These are phyloP conservation scores for Empis stercorea DNA, from an alignment of 2,888 invertebrate genomes.

Conservation along the genomic window DNA sequence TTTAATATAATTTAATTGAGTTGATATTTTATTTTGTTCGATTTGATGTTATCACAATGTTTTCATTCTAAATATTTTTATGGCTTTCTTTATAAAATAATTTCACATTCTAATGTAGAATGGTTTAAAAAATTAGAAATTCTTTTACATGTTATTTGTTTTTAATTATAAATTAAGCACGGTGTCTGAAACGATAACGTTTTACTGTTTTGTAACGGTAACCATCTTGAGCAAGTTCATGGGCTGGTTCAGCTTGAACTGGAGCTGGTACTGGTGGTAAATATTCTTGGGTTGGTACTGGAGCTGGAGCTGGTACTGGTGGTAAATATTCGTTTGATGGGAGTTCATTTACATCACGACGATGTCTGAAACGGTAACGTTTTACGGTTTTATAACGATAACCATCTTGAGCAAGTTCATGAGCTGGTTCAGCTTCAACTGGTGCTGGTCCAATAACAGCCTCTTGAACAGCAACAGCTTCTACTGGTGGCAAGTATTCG, in stretches of 20 bases:
- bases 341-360: slow-evolving; percentile 23
- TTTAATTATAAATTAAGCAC: neutral
- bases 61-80: neutral
- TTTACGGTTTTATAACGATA: slow-evolving; percentile 22
- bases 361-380: slow-evolving; percentile 20
- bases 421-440: slow-evolving; percentile 7
- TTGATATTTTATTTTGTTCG: no score
- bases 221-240: slow-evolving; percentile 13
- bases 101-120: neutral
- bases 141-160: no score
- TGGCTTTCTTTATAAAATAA: neutral
- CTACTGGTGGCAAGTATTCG: slow-evolving; percentile 22
- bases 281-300: slow-evolving; percentile 16
- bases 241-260: slow-evolving; percentile 8
- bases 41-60: no score
- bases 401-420: slow-evolving; percentile 19
- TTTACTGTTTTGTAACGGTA: slow-evolving; percentile 16
- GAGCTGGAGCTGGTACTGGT: slow-evolving; percentile 11
- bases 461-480: slow-evolving; percentile 9
- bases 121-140: neutral
- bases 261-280: slow-evolving; percentile 11
- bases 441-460: slow-evolving; percentile 7
- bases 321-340: slow-evolving; percentile 9
- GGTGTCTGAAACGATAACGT: neutral
- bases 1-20: no score